These are phyloP conservation scores for Meandrina meandrites DNA, from an alignment of 92 coral and sea anemone genomes.

Conservation along the genomic window DNA sequence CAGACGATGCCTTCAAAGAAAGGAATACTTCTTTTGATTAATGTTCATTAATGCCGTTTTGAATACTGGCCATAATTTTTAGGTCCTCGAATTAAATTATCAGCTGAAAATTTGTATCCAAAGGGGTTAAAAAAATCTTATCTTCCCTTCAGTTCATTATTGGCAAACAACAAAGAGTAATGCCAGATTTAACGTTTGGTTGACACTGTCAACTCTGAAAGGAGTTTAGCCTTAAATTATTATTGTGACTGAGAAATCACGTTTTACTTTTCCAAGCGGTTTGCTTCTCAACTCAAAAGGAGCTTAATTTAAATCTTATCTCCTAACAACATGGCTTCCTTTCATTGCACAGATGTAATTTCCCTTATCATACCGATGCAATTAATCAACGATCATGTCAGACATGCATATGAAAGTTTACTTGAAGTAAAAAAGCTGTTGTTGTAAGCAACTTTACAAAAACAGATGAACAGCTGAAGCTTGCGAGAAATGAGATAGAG, in stretches of 20 bases:
- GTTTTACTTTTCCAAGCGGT: not conserved
- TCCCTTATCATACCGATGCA: not conserved
- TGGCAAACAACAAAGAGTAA: not conserved
- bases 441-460: not conserved
- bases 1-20: not conserved
- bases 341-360: not conserved
- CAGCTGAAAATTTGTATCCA: not conserved
- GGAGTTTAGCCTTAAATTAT: not conserved
- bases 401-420: not conserved
- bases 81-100: not conserved
- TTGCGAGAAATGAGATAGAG: not conserved
- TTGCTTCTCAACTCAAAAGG: not conserved
- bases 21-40: not conserved
- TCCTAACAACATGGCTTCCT: not conserved
- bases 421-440: not conserved
- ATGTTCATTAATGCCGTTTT: not conserved
- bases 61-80: not conserved
- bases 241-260: not conserved
- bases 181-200: not conserved
- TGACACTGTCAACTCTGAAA: not conserved
- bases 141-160: not conserved
- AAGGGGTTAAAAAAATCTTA: not conserved
- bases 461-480: not conserved
- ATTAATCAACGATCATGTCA: not conserved
- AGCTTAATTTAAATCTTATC: slow-evolving; percentile 3